Conservation (phyloP, 2,113 vertebrate genomes). For the Osmerus eperlanus region DNA sequence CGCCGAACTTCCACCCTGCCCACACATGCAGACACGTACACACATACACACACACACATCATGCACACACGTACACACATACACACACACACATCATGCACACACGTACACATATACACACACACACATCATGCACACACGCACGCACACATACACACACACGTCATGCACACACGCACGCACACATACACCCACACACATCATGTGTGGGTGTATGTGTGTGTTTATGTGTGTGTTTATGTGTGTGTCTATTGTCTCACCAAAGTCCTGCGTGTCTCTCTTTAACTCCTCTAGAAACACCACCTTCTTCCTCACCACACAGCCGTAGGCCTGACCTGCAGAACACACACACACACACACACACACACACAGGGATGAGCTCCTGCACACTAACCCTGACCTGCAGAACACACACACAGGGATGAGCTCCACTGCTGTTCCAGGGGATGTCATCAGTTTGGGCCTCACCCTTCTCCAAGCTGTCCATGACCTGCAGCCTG, state of each 20-base stretch:
- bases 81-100: neutral
- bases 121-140: neutral
- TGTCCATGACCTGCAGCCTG: slow-evolving; percentile 83
- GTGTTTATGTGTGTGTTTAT: neutral
- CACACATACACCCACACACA: no score
- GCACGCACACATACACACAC: neutral
- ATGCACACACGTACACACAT: neutral
- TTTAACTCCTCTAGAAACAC: slow-evolving; percentile 91
- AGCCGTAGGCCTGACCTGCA: slow-evolving; percentile 84
- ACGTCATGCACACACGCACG: no score
- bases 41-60: slow-evolving; percentile 5
- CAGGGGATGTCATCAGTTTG: neutral
- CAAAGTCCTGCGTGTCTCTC: slow-evolving; percentile 86
- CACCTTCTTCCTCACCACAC: slow-evolving; percentile 93
- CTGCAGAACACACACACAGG: slow-evolving; percentile 17
- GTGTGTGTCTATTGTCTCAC: slow-evolving; percentile 67
- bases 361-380: neutral
- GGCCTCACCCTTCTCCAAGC: slow-evolving; percentile 75
- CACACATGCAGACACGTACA: neutral
- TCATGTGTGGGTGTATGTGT: neutral
- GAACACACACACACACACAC: slow-evolving; percentile 22
- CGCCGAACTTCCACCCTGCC: slow-evolving; percentile 94
- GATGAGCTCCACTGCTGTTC: neutral
- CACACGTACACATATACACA: no score
- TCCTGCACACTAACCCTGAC: no score